Evolutionary conservation across 2,797 vertebrate genomes (phyloP), one percentile per base, ranked within the genome.

Genomic region (Hozukius guyotensis): DNA sequence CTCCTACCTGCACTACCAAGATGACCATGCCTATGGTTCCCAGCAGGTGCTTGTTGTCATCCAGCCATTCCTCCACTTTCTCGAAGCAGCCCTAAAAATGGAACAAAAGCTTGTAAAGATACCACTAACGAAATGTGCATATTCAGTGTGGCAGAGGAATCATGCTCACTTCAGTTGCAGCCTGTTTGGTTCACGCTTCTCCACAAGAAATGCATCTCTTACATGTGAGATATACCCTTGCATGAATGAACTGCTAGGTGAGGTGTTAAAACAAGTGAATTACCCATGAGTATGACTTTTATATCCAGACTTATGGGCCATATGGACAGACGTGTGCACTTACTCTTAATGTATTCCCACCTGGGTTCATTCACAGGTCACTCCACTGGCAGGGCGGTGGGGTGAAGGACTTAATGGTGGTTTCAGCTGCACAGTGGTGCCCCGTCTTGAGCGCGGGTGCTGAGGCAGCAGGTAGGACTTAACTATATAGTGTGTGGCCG

Each of bases 1-100:
- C 27, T 72, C 92, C 89, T 95, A 99, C 98, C 98, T 99, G 98
- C 90, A 98, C 97, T 57, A 99, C 97, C 86, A 99, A 95, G 89
- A 99, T 90, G 87, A 97, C 98, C 97, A 99, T 98, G 82, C 96
- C 98, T 63, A 97, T 95, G 0, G 97, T 98, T 85, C 98, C 97
- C 2, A 99, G 96, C 83, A 99, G 94, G 16, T 98, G 97, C 87
- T 98, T 99, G 82, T 98, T 98, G 72, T 99, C 97, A 73, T 98
- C 97, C 68, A 99, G 96, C 97, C 98, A 99, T 80, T 94, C 96
- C 91, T 97, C 97, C 87, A 99, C 96, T 90, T 97, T 97, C 82
- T 98, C 97, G 1, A 97, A 99, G 95, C 98, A 99, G 29, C 98
- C 98, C 98, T 99, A 88, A 88, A 57, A 63, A 83, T 66, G 70